Base-by-base conservation (phyloP, 2,113 vertebrate species). In the Carassius carassius region DNA sequence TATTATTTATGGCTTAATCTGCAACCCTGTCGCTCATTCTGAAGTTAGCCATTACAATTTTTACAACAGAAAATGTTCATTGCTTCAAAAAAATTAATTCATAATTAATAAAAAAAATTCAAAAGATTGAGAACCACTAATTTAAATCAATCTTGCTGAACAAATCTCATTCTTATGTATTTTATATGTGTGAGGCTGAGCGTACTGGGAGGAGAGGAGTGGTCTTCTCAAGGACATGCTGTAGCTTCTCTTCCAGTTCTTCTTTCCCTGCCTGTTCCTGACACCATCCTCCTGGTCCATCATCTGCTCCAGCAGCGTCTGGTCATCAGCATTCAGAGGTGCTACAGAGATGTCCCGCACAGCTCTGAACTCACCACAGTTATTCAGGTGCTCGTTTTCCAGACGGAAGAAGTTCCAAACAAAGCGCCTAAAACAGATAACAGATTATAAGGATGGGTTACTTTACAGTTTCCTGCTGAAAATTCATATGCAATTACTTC, bases 241-340 rank as follows among this genome's bases (percentile, higher is more conserved):
- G 93, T 98, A 98, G 93, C 95, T 97, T 85, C 96, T 95, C 89
- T 98, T 99, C 97, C 97, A 99, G 74, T 91, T 94, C 89, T 96
- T 98, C 93, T 96, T 98, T 91, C 98, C 99, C 90, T 95, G 95
- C 29, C 98, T 95, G 92, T 99, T 99, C 37, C 96, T 93, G 4
- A 99, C 98, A 0, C 98, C 98, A 0, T 99, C 98, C 13, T 99
- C 98, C 94, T 98, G 98, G 94, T 99, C 98, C 98, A 99, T 99
- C 98, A 99, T 99, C 93, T 99, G 98, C 85, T 99, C 98, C 90
- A 99, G 94, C 62, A 99, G 94, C 0, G 98, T 99, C 93, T 99
- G 97, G 92, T 99, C 98, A 1, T 99, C 98, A 0, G 98, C 98
- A 0, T 99, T 99, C 63, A 99, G 94, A 0, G 98, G 98, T 0